A percentile compares a stretch with the other conserved stretches of the same genome.
Conservation (phyloP, 2,888 invertebrate species). For the Nemurella pictetii region DNA sequence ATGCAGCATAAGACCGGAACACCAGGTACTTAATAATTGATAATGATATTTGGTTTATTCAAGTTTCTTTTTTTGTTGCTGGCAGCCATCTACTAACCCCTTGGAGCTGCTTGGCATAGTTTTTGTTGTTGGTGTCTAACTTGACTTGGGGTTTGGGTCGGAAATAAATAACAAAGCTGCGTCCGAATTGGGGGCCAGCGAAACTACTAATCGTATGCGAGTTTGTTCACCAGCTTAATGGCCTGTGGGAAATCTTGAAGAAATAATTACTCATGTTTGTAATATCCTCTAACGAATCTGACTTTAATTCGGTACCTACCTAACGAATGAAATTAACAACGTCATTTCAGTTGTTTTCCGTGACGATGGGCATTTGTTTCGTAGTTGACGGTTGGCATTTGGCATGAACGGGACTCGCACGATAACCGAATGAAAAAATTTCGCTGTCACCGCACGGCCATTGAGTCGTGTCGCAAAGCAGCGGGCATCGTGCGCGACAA, state of each 20-base stretch:
- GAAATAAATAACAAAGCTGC: not conserved
- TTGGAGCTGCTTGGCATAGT: not conserved
- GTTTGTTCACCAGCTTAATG: slow-evolving; percentile 3
- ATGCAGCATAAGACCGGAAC: slow-evolving; percentile 38
- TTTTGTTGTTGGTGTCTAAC: not conserved
- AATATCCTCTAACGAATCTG: not conserved
- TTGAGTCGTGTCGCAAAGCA: not conserved
- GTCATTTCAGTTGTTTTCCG: not conserved
- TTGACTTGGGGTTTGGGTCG: slow-evolving; percentile 25
- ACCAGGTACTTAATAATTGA: slow-evolving; percentile 36
- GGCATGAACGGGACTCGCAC: not conserved
- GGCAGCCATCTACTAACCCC: slow-evolving; percentile 33
- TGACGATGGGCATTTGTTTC: not conserved
- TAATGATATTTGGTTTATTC: slow-evolving; percentile 24
- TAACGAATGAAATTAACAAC: not conserved
- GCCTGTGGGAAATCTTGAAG: not conserved
- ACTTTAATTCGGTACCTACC: not conserved
- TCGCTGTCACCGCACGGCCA: no score
- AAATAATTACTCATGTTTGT: no score
- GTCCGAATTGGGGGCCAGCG: not conserved
- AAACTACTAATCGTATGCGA: not conserved
- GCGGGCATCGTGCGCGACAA: no score
- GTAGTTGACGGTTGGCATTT: not conserved
- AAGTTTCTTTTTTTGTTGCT: slow-evolving; percentile 26
- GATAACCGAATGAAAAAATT: not conserved